These are phyloP conservation scores for Staurois parvus DNA, from an alignment of 2,797 vertebrate genomes.

Conservation along the genomic window DNA sequence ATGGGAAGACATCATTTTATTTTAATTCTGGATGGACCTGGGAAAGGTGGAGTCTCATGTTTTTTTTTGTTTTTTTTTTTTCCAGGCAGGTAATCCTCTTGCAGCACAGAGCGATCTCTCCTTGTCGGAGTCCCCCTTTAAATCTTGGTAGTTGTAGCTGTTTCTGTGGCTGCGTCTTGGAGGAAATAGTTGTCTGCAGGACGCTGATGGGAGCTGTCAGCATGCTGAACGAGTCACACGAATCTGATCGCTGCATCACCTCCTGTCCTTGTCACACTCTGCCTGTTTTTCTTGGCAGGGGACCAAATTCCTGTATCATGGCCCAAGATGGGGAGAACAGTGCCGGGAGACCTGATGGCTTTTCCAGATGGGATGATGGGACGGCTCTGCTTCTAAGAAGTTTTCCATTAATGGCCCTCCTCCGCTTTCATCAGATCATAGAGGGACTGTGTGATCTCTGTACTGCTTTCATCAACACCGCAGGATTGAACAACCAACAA, in stretches of 20 bases:
- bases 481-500: too few relatives aligned
- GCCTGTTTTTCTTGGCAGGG: constrained; percentile 10
- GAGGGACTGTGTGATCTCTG: too few relatives aligned
- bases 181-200: not conserved
- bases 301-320: not conserved
- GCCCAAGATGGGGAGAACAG: not conserved
- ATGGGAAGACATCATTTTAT: not conserved
- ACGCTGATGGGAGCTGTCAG: not conserved
- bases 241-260: not conserved
- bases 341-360: not conserved
- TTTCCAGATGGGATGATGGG: constrained; percentile 22
- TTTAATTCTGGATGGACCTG: not conserved
- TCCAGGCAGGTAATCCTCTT: not conserved
- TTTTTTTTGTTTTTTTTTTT: not conserved
- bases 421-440: too few relatives aligned
- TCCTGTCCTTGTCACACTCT: constrained; percentile 27
- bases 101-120: not conserved
- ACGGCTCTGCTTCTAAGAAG: constrained; percentile 1
- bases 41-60: not conserved
- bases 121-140: too few relatives aligned
- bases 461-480: too few relatives aligned
- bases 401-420: not conserved
- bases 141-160: too few relatives aligned
- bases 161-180: too few relatives aligned
- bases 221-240: not conserved